Conservation (phyloP, 2,888 invertebrate species). For the Didymodactylos carnosus region DNA sequence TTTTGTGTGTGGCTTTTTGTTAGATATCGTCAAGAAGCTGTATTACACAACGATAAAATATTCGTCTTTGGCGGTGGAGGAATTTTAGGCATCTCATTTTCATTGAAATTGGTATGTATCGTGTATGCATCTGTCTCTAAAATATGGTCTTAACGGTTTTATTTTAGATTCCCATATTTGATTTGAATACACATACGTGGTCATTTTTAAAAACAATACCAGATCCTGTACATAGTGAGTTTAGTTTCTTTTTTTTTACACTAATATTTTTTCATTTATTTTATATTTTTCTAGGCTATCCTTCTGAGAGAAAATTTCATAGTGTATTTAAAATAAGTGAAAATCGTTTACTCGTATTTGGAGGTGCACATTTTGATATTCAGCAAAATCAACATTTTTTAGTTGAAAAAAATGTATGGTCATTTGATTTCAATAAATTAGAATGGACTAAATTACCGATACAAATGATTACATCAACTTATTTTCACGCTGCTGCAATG, state of each 20-base stretch:
- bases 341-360: background rate
- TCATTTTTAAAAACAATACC: background rate
- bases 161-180: constrained; percentile 9
- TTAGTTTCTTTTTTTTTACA: too few species aligned
- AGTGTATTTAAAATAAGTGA: background rate
- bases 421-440: background rate
- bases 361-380: background rate
- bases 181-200: constrained; percentile 3
- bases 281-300: background rate
- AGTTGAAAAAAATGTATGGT: background rate
- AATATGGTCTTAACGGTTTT: background rate
- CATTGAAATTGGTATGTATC: background rate
- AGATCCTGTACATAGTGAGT: background rate
- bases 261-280: too few species aligned
- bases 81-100: constrained; percentile 2
- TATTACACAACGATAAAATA: background rate
- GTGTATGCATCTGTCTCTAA: background rate
- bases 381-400: background rate
- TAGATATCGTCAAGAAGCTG: constrained; percentile 10
- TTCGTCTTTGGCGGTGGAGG: constrained; percentile 12
- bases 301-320: background rate
- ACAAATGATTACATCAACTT: background rate
- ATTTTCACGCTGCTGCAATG: background rate
- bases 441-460: background rate
- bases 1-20: too few species aligned